Conservation (phyloP, 2,113 vertebrate genomes). For the Grammomys surdaster region DNA sequence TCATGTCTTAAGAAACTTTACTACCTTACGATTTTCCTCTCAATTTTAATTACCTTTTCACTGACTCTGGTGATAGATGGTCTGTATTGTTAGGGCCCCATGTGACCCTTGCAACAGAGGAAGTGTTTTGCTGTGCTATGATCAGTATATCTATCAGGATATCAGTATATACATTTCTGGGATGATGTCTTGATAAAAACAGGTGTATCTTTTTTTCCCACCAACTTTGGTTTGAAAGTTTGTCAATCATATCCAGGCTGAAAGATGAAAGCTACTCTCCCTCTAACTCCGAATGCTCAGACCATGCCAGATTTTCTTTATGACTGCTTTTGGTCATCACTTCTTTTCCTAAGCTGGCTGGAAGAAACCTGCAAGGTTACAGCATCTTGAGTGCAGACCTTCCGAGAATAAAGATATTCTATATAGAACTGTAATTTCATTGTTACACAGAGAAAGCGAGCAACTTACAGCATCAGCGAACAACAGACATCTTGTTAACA, state of each 20-base stretch:
- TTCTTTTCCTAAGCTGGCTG: neutral
- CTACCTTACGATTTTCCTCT: neutral
- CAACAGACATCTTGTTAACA: neutral
- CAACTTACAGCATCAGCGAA: neutral
- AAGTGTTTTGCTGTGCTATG: neutral
- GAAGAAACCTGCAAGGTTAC: neutral
- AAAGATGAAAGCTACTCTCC: neutral
- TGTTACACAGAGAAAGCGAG: neutral
- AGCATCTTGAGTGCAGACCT: neutral
- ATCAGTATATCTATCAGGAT: neutral
- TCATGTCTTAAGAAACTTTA: neutral
- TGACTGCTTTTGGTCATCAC: neutral
- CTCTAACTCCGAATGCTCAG: neutral
- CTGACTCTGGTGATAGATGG: neutral
- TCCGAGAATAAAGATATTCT: neutral
- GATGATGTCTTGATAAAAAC: slow-evolving; percentile 1
- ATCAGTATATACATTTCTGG: neutral
- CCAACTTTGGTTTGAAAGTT: slow-evolving; percentile 6
- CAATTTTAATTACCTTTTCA: neutral
- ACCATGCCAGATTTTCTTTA: neutral
- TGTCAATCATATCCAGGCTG: neutral
- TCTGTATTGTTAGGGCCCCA: neutral
- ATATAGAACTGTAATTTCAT: neutral
- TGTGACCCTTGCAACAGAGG: neutral
- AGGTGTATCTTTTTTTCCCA: neutral